Conservation (phyloP, 1,140 invertebrate species). For the Diploscapter pachys region DNA sequence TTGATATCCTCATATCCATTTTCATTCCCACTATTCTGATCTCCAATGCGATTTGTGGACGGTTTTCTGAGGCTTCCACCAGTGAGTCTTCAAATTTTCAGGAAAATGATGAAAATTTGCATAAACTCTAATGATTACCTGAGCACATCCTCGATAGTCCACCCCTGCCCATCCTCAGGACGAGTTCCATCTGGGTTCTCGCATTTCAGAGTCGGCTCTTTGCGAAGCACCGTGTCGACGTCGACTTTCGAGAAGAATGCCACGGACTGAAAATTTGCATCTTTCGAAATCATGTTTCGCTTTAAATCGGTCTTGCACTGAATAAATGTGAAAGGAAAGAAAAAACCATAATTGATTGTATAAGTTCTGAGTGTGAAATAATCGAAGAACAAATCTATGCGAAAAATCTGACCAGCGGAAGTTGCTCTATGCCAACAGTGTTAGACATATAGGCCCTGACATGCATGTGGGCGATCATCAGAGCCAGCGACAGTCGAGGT, state of each 20-base stretch:
- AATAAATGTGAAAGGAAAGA: background rate
- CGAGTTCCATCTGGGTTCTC: constrained; percentile 33
- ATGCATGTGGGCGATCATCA: constrained; percentile 90
- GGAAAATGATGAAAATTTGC: too few species aligned
- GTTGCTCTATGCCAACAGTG: constrained; percentile 78
- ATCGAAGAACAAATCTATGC: background rate
- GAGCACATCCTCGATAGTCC: too few species aligned
- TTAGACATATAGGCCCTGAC: constrained; percentile 83
- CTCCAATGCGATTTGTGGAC: too few species aligned
- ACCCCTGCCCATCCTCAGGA: too few species aligned
- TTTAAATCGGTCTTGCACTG: too few species aligned
- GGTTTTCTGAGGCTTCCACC: too few species aligned
- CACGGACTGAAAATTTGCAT: constrained; percentile 39
- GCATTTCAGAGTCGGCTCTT: constrained; percentile 69
- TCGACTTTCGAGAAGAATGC: constrained; percentile 93
- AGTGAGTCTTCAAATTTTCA: too few species aligned
- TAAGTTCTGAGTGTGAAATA: background rate
- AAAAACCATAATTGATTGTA: constrained; percentile 7
- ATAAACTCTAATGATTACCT: too few species aligned
- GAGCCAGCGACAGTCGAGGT: constrained; percentile 83
- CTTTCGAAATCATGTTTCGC: background rate
- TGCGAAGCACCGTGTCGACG: constrained; percentile 85
- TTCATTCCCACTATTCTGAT: too few species aligned
- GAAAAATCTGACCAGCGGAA: constrained; percentile 64
- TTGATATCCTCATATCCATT: too few species aligned